Conservation (phyloP, 2,888 invertebrate species). For the Ectemnius cavifrons region DNA sequence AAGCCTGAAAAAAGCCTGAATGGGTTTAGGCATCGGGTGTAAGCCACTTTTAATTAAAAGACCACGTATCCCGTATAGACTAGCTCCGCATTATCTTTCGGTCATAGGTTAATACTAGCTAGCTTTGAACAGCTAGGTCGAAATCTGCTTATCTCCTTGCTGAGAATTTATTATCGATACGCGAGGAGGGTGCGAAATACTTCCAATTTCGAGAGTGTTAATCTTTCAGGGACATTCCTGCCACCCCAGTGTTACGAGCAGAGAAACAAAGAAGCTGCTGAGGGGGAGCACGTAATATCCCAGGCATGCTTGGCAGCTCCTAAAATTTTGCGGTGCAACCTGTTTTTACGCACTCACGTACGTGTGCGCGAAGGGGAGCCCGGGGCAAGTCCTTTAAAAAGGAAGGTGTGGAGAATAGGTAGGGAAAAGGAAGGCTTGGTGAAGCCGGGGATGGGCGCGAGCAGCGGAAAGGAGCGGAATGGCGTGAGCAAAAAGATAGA, state of each 20-base stretch:
- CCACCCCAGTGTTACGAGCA: background rate
- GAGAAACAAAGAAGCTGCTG: background rate
- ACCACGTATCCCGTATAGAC: background rate
- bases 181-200: background rate
- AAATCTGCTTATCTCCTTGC: background rate
- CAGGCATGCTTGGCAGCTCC: background rate
- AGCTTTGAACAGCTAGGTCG: background rate
- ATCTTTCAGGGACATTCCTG: conserved; percentile 1
- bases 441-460: background rate
- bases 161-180: conserved; percentile 19
- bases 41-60: conserved; percentile 25
- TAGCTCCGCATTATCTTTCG: too few relatives aligned
- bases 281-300: conserved; percentile 3
- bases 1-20: conserved; percentile 1
- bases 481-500: conserved; percentile 46
- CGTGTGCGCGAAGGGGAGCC: background rate
- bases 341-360: background rate
- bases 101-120: too few relatives aligned
- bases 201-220: conserved; percentile 7
- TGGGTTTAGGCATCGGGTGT: too few relatives aligned
- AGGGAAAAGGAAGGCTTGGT: background rate
- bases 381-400: conserved; percentile 26
- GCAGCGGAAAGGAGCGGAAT: background rate
- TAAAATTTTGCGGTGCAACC: conserved; percentile 8
- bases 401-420: conserved; percentile 2